Evolutionary conservation across 1,140 invertebrate species (phyloP).

Genomic region (Drosophila ercepeae): DNA sequence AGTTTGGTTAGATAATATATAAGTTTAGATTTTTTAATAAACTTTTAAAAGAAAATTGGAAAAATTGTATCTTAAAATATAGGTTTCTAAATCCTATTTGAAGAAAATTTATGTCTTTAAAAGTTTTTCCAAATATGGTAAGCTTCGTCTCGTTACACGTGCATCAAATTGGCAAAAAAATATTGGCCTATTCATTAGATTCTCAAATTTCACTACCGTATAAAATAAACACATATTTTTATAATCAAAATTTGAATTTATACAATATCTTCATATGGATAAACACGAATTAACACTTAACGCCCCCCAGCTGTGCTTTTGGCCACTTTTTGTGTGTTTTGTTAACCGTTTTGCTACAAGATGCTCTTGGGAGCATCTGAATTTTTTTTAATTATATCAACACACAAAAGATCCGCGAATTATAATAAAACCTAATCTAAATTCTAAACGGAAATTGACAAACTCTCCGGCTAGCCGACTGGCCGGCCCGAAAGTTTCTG

Average conservation of each 20-base stretch:
- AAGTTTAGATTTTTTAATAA: no score
- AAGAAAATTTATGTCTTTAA: no score
- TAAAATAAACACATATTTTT: conserved; percentile 12
- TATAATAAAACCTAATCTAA: conserved; percentile 72
- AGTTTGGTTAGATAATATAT: no score
- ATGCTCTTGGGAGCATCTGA: conserved; percentile 16
- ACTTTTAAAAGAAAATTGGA: no score
- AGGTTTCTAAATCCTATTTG: no score
- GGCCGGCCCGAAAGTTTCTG: conserved; percentile 17
- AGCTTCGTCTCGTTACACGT: not conserved
- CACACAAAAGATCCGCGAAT: conserved; percentile 26
- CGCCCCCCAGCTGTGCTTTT: conserved; percentile 38
- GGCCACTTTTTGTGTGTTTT: conserved; percentile 7
- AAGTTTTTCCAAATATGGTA: not conserved
- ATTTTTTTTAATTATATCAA: conserved; percentile 33
- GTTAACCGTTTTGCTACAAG: conserved; percentile 33
- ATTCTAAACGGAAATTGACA: conserved; percentile 77
- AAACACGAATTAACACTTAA: conserved; percentile 39
- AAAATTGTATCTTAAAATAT: no score
- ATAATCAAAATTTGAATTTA: conserved; percentile 26
- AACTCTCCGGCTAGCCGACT: conserved; percentile 18
- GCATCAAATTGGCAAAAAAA: conserved; percentile 1
- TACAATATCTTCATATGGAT: conserved; percentile 32
- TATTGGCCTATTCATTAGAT: conserved; percentile 10
- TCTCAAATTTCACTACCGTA: conserved; percentile 55